Evolutionary conservation across 2,888 invertebrate genomes (phyloP).

Genomic region (Dynastes grantii): DNA sequence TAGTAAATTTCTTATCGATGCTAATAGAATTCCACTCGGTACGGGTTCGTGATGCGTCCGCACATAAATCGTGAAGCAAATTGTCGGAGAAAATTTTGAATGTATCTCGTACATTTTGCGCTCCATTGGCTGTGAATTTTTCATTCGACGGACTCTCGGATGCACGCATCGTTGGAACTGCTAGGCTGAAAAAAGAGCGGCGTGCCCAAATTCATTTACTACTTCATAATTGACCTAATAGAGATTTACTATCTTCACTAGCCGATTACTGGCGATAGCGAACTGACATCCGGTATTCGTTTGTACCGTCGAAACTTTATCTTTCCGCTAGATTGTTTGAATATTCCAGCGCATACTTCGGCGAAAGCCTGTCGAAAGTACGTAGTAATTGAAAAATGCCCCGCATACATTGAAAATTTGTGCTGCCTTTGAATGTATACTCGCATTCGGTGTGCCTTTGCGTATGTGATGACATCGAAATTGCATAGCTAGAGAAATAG

Average conservation of each 20-base stretch:
- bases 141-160: conserved; percentile 18
- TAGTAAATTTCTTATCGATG: conserved; percentile 28
- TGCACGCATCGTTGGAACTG: neutral
- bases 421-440: no score
- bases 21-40: neutral
- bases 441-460: no score
- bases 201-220: conserved; percentile 29
- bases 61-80: conserved; percentile 32
- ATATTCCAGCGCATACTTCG: neutral
- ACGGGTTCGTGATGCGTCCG: conserved; percentile 2
- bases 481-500: no score
- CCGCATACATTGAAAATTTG: no score
- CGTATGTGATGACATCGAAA: no score
- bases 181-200: neutral
- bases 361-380: neutral
- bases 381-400: neutral
- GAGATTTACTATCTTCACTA: conserved; percentile 29
- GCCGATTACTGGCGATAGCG: conserved; percentile 5
- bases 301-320: neutral
- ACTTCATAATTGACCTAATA: conserved; percentile 34
- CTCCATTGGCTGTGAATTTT: conserved; percentile 40
- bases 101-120: conserved; percentile 27
- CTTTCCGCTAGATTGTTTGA: neutral
- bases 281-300: neutral
- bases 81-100: conserved; percentile 38